Evolutionary conservation across 2,888 invertebrate genomes (phyloP), one percentile per base, ranked within the genome.

Genomic region (Chrysina gloriosa): DNA sequence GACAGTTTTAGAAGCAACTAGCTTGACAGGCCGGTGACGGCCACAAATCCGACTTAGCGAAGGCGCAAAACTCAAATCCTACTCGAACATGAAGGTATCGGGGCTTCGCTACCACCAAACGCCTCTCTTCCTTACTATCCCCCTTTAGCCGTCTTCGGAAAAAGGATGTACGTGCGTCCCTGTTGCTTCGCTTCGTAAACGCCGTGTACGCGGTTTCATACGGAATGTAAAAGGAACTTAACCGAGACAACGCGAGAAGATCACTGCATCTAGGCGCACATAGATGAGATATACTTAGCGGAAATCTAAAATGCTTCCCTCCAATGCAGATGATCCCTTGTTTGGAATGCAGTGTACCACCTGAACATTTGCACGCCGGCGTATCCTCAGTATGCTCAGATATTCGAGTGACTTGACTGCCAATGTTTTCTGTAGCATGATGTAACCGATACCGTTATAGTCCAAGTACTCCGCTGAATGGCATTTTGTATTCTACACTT

Each of bases 271-370:
- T 42, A 42, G 7, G n/a, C 11, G 48, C 16, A 48, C 25, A 48
- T 25, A n/a, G 23, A 23, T 21, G 69, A 65, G 68, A 68, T 70
- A 71, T 72, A 64, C 67, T 71, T 71, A 72, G 68, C 66, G 68
- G 63, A 73, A 72, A 74, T 73, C 72, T 73, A 75, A 73, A 75
- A 74, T 71, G 70, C 72, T 29, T 29, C 67, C 70, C 58, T 71
- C 72, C 70, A 65, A 72, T 75, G 73, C 74, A 75, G 75, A 75
- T 74, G 72, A 75, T 74, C 58, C 71, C 74, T 76, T 72, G 70
- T 75, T 76, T 75, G 70, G 71, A 70, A 76, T 76, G 76, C 75
- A 75, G 75, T 71, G 72, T 75, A 71, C 72, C 70, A 72, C 73
- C 73, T 73, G 74, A 74, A 74, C 75, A 75, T 77, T 76, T 77